Evolutionary conservation across 1,140 invertebrate species (phyloP).

Genomic region (Paraescarpia echinospica): DNA sequence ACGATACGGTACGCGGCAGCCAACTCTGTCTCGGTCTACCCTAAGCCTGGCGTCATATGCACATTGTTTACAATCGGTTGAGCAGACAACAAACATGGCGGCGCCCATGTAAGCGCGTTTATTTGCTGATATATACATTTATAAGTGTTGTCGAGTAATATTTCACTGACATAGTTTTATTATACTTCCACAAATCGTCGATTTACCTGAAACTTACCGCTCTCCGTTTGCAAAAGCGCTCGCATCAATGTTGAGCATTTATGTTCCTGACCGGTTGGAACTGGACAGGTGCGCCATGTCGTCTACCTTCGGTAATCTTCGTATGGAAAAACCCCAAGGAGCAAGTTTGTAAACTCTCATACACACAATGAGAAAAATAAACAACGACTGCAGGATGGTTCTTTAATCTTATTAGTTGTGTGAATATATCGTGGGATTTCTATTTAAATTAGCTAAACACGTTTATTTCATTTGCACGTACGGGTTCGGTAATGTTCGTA

Average conservation of each 20-base stretch:
- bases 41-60: conserved; percentile 12
- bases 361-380: not conserved
- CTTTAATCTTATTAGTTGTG: not conserved
- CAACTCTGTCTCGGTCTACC: not conserved
- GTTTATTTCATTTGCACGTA: not conserved
- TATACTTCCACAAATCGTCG: not conserved
- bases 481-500: not conserved
- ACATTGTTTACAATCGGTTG: conserved; percentile 16
- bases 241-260: conserved; percentile 25
- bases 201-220: conserved; percentile 32
- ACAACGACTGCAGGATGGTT: not conserved
- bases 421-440: not conserved
- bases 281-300: conserved; percentile 55
- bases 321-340: conserved; percentile 30
- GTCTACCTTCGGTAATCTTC: conserved; percentile 33
- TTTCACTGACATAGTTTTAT: conserved; percentile 9
- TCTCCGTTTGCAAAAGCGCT: not conserved
- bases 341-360: not conserved
- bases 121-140: not conserved
- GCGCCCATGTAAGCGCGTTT: conserved; percentile 41
- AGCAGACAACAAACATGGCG: conserved; percentile 44
- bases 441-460: conserved; percentile 2
- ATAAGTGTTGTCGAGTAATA: not conserved
- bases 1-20: not conserved
- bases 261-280: conserved; percentile 52